phyloP scores from a whole-genome alignment of 2,797 vertebrate genomes.

The Sebastes trivittatus region DNA sequence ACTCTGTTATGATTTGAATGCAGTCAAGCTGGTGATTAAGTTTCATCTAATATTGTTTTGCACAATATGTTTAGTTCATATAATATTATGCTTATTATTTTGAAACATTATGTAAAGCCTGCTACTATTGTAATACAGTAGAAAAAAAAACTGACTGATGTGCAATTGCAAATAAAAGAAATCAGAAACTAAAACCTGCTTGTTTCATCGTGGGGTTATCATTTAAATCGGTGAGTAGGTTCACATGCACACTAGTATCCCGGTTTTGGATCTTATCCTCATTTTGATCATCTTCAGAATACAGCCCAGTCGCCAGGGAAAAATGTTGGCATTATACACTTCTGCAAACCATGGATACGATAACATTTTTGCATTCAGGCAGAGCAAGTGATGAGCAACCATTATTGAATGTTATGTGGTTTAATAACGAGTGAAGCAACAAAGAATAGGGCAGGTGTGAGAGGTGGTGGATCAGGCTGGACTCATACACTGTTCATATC shows the following conservation, averaged over 20 bases:
- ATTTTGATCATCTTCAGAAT: not conserved
- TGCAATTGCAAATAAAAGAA: not conserved
- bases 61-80: conserved; percentile 60
- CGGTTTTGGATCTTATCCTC: not conserved
- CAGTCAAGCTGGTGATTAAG: conserved; percentile 63
- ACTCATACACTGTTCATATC: too few relatives aligned
- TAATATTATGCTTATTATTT: conserved; percentile 54
- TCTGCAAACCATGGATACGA: too few relatives aligned
- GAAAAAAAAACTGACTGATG: not conserved
- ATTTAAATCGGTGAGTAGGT: not conserved
- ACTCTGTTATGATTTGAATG: conserved; percentile 55
- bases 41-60: conserved; percentile 35
- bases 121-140: not conserved
- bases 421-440: not conserved
- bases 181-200: not conserved
- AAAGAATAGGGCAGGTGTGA: not conserved
- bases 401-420: not conserved
- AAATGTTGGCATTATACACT: not conserved
- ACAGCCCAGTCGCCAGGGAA: not conserved
- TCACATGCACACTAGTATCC: not conserved
- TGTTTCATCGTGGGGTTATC: not conserved
- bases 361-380: too few relatives aligned
- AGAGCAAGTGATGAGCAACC: not conserved
- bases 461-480: too few relatives aligned
- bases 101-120: conserved; percentile 40